phyloP scores from a whole-genome alignment of 2,888 invertebrate species.

The Protonemura montana region DNA sequence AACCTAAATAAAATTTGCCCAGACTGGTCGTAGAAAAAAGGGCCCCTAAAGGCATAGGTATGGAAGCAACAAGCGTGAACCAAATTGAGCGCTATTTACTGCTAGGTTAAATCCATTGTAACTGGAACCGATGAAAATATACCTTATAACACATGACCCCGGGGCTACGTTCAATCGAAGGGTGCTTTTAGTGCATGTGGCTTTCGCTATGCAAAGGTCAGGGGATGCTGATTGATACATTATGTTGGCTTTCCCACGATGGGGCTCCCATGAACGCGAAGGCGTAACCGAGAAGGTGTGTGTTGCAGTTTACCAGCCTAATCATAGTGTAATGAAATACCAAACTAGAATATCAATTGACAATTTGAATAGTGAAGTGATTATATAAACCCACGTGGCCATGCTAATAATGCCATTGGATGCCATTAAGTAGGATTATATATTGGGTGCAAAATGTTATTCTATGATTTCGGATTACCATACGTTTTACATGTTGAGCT shows the following conservation, averaged over 20 bases:
- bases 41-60: not conserved
- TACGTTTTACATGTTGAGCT: conserved; percentile 29
- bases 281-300: conserved; percentile 23
- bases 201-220: conserved; percentile 5
- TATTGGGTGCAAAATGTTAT: conserved; percentile 20
- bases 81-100: not conserved
- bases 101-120: conserved; percentile 18
- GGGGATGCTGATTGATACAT: conserved; percentile 28
- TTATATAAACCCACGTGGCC: conserved; percentile 14
- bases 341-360: conserved; percentile 35
- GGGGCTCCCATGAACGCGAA: not conserved
- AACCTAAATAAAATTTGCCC: not conserved
- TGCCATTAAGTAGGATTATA: conserved; percentile 9
- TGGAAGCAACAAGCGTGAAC: conserved; percentile 14
- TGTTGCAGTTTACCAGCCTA: not conserved
- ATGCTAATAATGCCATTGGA: not conserved
- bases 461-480: conserved; percentile 20
- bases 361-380: conserved; percentile 32
- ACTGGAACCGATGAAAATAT: conserved; percentile 29
- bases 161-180: not conserved
- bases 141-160: conserved; percentile 19
- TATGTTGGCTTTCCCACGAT: conserved; percentile 40
- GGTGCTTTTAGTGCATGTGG: conserved; percentile 27
- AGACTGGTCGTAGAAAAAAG: not conserved
- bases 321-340: conserved; percentile 36